These are phyloP conservation scores for Leptatherina wallacei DNA, from an alignment of 2,797 vertebrate genomes.

Conservation along the genomic window DNA sequence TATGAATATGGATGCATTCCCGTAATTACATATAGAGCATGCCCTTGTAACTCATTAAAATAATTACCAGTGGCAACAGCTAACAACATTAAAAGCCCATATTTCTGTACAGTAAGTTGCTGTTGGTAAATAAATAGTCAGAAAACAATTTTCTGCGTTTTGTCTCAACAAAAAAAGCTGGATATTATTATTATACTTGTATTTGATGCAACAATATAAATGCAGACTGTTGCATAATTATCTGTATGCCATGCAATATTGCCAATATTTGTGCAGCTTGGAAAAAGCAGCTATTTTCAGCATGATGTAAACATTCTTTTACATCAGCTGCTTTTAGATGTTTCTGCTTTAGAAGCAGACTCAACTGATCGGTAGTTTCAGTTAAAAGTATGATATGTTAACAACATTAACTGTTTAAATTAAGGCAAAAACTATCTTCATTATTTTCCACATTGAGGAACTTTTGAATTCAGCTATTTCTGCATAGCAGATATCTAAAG, in stretches of 20 bases:
- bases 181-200: too few species aligned
- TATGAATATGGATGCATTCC: neutral
- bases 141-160: neutral
- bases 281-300: neutral
- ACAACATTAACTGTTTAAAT: neutral
- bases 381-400: neutral
- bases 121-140: neutral
- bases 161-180: neutral
- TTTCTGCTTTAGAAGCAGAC: conserved; percentile 2
- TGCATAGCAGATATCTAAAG: neutral
- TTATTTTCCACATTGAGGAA: neutral
- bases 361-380: neutral
- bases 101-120: neutral
- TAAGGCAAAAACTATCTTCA: neutral
- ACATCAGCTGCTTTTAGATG: neutral
- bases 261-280: too few species aligned
- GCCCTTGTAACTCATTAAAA: neutral
- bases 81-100: conserved; percentile 5
- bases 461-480: neutral
- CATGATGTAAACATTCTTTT: conserved; percentile 1
- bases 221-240: too few species aligned
- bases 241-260: too few species aligned
- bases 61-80: neutral
- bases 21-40: neutral
- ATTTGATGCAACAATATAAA: too few species aligned